phyloP scores from a whole-genome alignment of 2,797 vertebrate species.

The Enteromius afrohamiltoni region DNA sequence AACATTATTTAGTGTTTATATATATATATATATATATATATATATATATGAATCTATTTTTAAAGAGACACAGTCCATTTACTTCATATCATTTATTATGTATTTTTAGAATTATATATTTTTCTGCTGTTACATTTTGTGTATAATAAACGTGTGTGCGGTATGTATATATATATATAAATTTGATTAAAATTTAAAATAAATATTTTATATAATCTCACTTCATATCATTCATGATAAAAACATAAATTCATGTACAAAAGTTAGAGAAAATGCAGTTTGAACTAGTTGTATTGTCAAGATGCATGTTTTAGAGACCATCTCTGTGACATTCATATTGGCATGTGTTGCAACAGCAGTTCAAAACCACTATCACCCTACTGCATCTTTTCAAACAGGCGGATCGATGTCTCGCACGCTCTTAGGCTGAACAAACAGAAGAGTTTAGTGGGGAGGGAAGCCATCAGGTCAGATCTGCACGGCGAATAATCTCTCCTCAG shows the following conservation, averaged over 20 bases:
- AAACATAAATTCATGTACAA: not conserved
- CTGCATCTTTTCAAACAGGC: conserved; percentile 35
- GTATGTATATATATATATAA: too few species aligned
- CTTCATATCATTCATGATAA: not conserved
- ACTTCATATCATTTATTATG: not conserved
- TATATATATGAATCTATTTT: not conserved
- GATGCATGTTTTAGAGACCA: not conserved
- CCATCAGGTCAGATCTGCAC: conserved; percentile 53
- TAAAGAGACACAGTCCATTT: not conserved
- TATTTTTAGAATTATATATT: not conserved
- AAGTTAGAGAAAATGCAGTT: not conserved
- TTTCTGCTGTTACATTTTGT: not conserved
- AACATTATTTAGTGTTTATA: too few species aligned
- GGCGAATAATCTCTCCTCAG: conserved; percentile 44
- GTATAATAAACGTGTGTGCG: too few species aligned
- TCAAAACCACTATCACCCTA: conserved; percentile 19
- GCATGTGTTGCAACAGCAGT: conserved; percentile 16
- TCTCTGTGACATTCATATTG: conserved; percentile 8
- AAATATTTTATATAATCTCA: not conserved
- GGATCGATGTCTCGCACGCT: conserved; percentile 7
- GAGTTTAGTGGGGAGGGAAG: conserved; percentile 33
- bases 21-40: too few species aligned
- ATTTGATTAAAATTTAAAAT: not conserved
- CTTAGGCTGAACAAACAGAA: conserved; percentile 52
- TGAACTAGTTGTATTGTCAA: not conserved